These are phyloP conservation scores for Campoplex nolae DNA, from an alignment of 2,888 invertebrate genomes.

Conservation along the genomic window DNA sequence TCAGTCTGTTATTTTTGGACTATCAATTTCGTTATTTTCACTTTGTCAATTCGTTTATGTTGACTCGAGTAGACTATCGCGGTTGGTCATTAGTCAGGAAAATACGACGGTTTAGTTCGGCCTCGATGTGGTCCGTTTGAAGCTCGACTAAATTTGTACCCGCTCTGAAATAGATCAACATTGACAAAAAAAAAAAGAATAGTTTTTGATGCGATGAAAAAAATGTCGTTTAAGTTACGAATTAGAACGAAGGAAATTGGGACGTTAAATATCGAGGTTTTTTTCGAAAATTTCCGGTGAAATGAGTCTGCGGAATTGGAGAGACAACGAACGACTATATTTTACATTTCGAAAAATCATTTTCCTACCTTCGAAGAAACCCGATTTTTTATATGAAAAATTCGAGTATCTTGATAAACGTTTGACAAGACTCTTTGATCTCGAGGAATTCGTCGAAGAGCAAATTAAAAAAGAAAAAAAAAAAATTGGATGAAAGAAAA, in stretches of 20 bases:
- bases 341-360: too few relatives aligned
- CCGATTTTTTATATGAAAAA: too few relatives aligned
- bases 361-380: too few relatives aligned
- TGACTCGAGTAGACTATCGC: neutral
- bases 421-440: too few relatives aligned
- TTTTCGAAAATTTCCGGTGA: neutral
- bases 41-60: neutral
- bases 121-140: conserved; percentile 34
- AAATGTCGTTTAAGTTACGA: neutral
- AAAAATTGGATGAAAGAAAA: too few relatives aligned
- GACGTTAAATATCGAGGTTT: neutral
- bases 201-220: neutral
- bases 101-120: conserved; percentile 14
- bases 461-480: too few relatives aligned
- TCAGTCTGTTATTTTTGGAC: neutral
- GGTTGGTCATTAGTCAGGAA: conserved; percentile 21
- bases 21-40: neutral
- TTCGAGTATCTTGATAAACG: too few relatives aligned
- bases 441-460: too few relatives aligned
- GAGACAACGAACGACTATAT: too few relatives aligned
- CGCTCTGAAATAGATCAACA: conserved; percentile 34
- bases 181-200: neutral
- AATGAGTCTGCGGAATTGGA: neutral
- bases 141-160: conserved; percentile 30
- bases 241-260: neutral